phyloP scores from a whole-genome alignment of 2,797 vertebrate species.

The Catostomus latipinnis region DNA sequence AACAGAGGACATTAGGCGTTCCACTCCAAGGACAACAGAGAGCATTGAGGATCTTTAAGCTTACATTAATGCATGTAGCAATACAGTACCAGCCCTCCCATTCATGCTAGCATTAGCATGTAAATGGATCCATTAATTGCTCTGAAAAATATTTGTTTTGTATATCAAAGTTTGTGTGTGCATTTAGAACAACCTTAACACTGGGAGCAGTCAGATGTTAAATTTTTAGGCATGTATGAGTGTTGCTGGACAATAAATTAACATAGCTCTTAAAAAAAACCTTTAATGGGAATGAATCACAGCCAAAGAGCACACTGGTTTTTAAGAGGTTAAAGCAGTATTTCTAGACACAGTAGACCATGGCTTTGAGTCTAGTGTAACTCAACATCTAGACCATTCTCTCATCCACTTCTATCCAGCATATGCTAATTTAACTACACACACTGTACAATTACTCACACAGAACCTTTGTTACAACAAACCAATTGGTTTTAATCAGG shows the following conservation, averaged over 20 bases:
- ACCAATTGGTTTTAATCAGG: conserved; percentile 20
- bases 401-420: conserved; percentile 1
- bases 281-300: conserved; percentile 51
- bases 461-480: conserved; percentile 41
- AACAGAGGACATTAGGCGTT: conserved; percentile 42
- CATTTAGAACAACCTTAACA: conserved; percentile 28
- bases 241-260: background rate
- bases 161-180: conserved; percentile 43
- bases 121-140: conserved; percentile 51
- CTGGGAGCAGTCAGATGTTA: conserved; percentile 21
- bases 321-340: conserved; percentile 25
- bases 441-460: conserved; percentile 11
- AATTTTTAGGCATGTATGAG: background rate
- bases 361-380: conserved; percentile 28
- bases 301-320: conserved; percentile 23
- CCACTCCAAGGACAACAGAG: conserved; percentile 50
- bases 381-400: conserved; percentile 27
- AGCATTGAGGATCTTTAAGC: conserved; percentile 48
- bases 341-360: conserved; percentile 38
- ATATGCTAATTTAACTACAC: conserved; percentile 6
- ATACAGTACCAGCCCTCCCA: conserved; percentile 33
- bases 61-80: conserved; percentile 51
- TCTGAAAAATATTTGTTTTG: conserved; percentile 45
- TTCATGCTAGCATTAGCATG: conserved; percentile 48
- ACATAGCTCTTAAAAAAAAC: conserved; percentile 28